Conservation (phyloP, 2,113 vertebrate genomes). For the Potamarius usumacintae region DNA sequence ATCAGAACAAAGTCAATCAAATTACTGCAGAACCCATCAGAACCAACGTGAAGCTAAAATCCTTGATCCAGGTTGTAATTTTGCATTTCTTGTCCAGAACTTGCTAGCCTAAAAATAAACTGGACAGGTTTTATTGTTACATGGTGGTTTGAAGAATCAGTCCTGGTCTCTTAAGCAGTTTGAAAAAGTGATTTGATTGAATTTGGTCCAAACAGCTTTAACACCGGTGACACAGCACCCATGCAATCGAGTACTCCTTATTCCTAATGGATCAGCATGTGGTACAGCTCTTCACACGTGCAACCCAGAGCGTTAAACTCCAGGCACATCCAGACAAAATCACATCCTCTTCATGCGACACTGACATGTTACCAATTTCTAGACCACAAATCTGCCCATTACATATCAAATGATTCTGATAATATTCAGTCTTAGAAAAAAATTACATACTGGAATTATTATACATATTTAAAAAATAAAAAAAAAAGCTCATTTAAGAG, state of each 20-base stretch:
- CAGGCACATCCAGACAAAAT: neutral
- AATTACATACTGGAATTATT: conserved; percentile 86
- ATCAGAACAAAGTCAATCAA: conserved; percentile 15
- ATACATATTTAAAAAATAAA: conserved; percentile 77
- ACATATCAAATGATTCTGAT: conserved; percentile 52
- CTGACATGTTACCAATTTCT: conserved; percentile 87
- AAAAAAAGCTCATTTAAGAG: conserved; percentile 61
- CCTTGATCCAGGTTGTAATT: conserved; percentile 47
- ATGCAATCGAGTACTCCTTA: conserved; percentile 8
- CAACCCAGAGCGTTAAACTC: conserved; percentile 16
- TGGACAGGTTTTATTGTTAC: conserved; percentile 34
- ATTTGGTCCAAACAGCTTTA: conserved; percentile 31
- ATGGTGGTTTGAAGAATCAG: neutral
- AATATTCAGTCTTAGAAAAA: conserved; percentile 58
- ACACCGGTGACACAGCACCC: conserved; percentile 48
- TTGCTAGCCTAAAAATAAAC: conserved; percentile 45
- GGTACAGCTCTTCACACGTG: conserved; percentile 12
- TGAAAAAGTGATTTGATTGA: conserved; percentile 26
- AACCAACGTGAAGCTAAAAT: neutral
- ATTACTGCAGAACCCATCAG: conserved; percentile 23
- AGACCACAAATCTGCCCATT: conserved; percentile 70
- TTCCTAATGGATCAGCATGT: conserved; percentile 28
- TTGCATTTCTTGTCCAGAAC: conserved; percentile 64
- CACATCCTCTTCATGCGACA: conserved; percentile 31
- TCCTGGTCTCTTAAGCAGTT: conserved; percentile 16